Evolutionary conservation across 23 tunicate genomes (phyloP).

Genomic region (Corella eumyota): DNA sequence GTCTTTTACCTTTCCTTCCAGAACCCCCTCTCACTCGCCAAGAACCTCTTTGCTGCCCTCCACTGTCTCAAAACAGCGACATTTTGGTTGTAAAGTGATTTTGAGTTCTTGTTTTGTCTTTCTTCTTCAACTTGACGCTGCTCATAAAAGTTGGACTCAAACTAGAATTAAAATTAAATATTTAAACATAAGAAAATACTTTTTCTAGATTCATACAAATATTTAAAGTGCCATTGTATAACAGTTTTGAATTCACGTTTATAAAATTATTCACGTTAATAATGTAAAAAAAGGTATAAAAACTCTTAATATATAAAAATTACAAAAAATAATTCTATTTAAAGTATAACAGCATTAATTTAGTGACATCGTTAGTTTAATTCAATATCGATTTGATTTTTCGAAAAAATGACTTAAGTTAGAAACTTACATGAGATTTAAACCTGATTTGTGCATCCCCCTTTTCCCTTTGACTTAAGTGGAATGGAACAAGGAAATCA

Average conservation of each 20-base stretch:
- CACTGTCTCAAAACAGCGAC: conserved; percentile 68
- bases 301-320: too few relatives aligned
- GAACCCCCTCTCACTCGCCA: conserved; percentile 68
- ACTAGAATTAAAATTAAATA: conserved; percentile 13
- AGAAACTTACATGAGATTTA: too few relatives aligned
- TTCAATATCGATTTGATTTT: too few relatives aligned
- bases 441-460: too few relatives aligned
- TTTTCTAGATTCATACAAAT: neutral
- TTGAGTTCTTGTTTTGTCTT: conserved; percentile 54
- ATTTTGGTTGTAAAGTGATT: conserved; percentile 72
- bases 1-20: conserved; percentile 94
- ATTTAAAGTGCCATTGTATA: neutral
- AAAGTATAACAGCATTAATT: too few relatives aligned
- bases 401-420: too few relatives aligned
- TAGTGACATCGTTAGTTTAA: too few relatives aligned
- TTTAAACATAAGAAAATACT: neutral
- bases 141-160: conserved; percentile 46
- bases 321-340: too few relatives aligned
- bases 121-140: conserved; percentile 45
- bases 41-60: conserved; percentile 67
- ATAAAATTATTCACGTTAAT: too few relatives aligned
- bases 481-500: too few relatives aligned
- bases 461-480: too few relatives aligned
- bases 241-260: neutral
- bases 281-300: too few relatives aligned